Percentiles rank a stretch among this genome's conserved stretches.
Evolutionary conservation across 2,888 invertebrate genomes (phyloP).

Genomic region (Sinelater perroti): DNA sequence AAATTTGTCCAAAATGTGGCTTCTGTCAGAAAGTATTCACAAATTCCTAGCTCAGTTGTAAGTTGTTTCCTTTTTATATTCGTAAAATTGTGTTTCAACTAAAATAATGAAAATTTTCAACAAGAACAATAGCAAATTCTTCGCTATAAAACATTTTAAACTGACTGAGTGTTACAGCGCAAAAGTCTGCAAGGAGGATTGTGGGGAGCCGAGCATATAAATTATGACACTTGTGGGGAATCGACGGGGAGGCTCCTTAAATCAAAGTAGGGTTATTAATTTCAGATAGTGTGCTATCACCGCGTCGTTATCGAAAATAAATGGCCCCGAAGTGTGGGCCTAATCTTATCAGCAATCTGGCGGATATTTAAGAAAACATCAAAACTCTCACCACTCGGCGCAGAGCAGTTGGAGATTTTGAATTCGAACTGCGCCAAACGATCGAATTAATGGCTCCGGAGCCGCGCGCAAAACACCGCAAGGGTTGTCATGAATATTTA

Average conservation of each 20-base stretch:
- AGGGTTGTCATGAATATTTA: conserved; percentile 25
- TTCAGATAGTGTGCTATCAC: conserved; percentile 21
- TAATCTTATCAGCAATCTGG: no score
- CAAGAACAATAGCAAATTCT: background rate
- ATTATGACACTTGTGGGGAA: conserved; percentile 21
- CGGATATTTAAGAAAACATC: no score
- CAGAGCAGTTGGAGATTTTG: no score
- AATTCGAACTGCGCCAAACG: no score
- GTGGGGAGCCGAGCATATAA: conserved; percentile 15
- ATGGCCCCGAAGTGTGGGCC: conserved; percentile 18
- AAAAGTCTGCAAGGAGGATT: no score
- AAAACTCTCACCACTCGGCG: no score
- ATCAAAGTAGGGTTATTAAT: conserved; percentile 26
- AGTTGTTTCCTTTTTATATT: no score
- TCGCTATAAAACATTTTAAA: background rate
- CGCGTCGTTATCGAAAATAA: conserved; percentile 30
- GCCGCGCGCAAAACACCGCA: conserved; percentile 14
- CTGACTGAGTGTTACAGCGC: no score
- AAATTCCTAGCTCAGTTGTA: no score
- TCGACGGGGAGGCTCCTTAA: conserved; percentile 18
- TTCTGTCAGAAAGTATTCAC: no score
- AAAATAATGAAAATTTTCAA: background rate
- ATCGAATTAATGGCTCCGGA: conserved; percentile 27
- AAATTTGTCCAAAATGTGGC: no score
- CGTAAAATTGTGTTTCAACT: no score